Evolutionary conservation across 1,140 invertebrate species (phyloP), one percentile per base, ranked within the genome.

Genomic region (Drosophila prosaltans): DNA sequence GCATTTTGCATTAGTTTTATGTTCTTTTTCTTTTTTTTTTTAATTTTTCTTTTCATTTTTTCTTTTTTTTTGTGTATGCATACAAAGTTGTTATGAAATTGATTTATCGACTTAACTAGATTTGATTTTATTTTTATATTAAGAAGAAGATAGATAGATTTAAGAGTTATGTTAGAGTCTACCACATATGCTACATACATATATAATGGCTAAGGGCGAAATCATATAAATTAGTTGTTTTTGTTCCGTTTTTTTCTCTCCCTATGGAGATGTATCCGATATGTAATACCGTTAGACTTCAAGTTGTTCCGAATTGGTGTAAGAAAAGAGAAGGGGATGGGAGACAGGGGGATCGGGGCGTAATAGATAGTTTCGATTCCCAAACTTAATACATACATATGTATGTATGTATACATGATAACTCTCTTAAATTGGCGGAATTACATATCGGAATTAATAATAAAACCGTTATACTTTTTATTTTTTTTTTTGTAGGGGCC

Each of bases 401-500:
- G 32, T 36, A 36, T 36, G 32, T 36, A 36, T 36, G 6, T 36
- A 7, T 36, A 36, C 3, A 36, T 36, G 32, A 36, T 4, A 36
- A 36, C 32, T 36, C 32, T 36, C 32, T 36, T 4, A 8, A 51
- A 51, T 26, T 51, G 9, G 3, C 9, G 24, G 10, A 26, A 51
- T 26, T 51, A 51, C 21, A 7, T 9, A 51, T 26, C 8, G n/a
- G 45, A 51, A 26, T 26, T 26, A 1, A 9, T 48, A 21, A 48
- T 8, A 48, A 8, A 48, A 48, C 32, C 32, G 32, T 36, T 36
- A 36, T 51, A 24, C 6, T 30, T 21, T 28, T 43, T 7, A 30
- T 55, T 28, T 24, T 41, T 41, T 63, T 69, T 68, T 55, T 81
- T 71, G 69, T 9, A 51, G 21, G 45, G 21, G 45, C 45, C 45